These are phyloP conservation scores for Microctonus brassicae DNA, from an alignment of 2,888 invertebrate genomes.

Conservation along the genomic window DNA sequence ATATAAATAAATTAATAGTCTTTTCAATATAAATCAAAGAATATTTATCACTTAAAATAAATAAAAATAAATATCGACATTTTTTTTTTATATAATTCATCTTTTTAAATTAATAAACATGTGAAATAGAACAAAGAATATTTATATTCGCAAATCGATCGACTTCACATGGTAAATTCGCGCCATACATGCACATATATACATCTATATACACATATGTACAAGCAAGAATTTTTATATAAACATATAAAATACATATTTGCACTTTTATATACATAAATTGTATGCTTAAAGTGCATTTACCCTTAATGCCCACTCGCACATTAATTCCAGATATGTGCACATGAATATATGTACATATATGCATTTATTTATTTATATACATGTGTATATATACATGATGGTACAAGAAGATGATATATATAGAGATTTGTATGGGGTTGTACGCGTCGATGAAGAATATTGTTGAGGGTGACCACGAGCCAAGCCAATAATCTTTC, in stretches of 20 bases:
- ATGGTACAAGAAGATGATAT: no score
- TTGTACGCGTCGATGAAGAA: slow-evolving; percentile 30
- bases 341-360: neutral
- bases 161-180: slow-evolving; percentile 28
- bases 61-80: no score
- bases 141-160: slow-evolving; percentile 17
- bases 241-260: no score
- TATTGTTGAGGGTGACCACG: slow-evolving; percentile 26
- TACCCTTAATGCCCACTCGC: neutral
- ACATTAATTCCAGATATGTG: neutral
- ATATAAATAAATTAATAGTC: no score
- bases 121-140: slow-evolving; percentile 19
- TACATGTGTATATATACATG: neutral
- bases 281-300: neutral
- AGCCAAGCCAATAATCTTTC: slow-evolving; percentile 31
- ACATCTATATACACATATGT: neutral
- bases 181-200: slow-evolving; percentile 1
- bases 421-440: slow-evolving; percentile 23
- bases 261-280: neutral
- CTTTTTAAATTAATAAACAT: neutral
- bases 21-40: no score
- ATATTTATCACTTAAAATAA: no score
- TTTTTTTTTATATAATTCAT: no score
- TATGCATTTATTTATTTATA: neutral
- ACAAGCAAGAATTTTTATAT: no score